Base-by-base conservation (phyloP, 2,797 vertebrate genomes). In the Spea hammondii region DNA sequence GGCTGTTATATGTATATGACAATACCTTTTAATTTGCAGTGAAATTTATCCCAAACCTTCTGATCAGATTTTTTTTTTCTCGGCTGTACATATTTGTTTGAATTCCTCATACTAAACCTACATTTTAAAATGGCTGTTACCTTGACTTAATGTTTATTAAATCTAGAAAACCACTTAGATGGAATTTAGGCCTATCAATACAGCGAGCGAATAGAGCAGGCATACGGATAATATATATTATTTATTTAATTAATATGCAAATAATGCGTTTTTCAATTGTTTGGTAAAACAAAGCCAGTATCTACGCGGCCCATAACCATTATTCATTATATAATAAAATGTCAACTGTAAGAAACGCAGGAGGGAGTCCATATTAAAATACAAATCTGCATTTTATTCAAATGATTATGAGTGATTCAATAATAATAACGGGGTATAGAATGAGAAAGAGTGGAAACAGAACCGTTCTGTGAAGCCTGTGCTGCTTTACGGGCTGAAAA, bases 381-480 rank as follows among this genome's bases (percentile, higher is more conserved):
- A 82, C 80, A 77, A 82, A 82, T 77, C 73, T 82, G 75, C 75
- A 65, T 82, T 82, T 82, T 82, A 82, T 82, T 82, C 80, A 82
- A 82, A 82, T 82, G 60, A 82, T 82, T 77, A 72, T 47, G 75
- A 78, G 70, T 77, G 57, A 82, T 77, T 74, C 59, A 73, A 78
- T 77, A 77, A 82, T 78, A 77, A 82, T 78, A 77, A 57, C 75
- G 57, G 80, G 75, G 72, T 77, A 72, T 70, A 71, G 74, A 78
- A 72, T 74, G 50, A 82, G 57, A 77, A 50, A 59, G 60, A 47
- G 48, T 44, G 54, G 65, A 81, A 82, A 68, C 65, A 55, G 64
- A 73, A 82, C 73, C 50, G 73, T 59, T 74, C 48, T 73, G 74
- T 32, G 49, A 59, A 50, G 64, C 66, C 71, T 47, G 49, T 47